Base-by-base conservation (phyloP, 2,888 invertebrate genomes). In the Buathra laborator region DNA sequence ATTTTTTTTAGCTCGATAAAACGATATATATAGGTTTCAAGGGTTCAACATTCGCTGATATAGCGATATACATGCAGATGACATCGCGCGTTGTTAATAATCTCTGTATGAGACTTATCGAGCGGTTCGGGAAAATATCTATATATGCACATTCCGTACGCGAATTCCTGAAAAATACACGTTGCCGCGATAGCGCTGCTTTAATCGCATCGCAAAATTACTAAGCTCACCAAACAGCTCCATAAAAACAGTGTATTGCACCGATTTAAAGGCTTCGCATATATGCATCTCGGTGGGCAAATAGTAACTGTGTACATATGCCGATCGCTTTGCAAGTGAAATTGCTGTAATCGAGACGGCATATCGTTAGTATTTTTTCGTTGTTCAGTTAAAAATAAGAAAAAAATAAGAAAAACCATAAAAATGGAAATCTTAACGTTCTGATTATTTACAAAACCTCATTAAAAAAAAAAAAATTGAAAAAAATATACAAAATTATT, bases 231-330 rank as follows among this genome's bases (percentile, higher is more conserved):
- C 62, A 32, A 62, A 62, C 32, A 62, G 19, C 29, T 14, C 32
- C n/a, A 32, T 32, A 62, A 62, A 62, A 62, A 62, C 14, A 29
- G 56, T 19, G 56, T 56, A 9, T 19, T 56, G 29, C 62, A 10
- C 1, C 29, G 32, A 62, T 29, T 29, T 29, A 6, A 32, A 62
- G 14, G 14, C 14, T 62, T 14, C 29, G n/a, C 62, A 7, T 32
- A 2, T 29, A n/a, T 32, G 29, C 5, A n/a, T 14, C 10, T 14
- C 32, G n/a, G 6, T 6, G 2, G 24, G 32, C 62, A 62, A 62
- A 62, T n/a, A 62, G 12, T 48, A 56, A 62, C 32, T 32, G 9
- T n/a, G 7, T n/a, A 6, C 14, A n/a, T 6, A 32, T 14, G 7
- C 62, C 32, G 29, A 62, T 62, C n/a, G 32, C 9, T 29, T 29